Evolutionary conservation across 2,888 invertebrate species (phyloP).

Genomic region (Sympetrum striolatum): DNA sequence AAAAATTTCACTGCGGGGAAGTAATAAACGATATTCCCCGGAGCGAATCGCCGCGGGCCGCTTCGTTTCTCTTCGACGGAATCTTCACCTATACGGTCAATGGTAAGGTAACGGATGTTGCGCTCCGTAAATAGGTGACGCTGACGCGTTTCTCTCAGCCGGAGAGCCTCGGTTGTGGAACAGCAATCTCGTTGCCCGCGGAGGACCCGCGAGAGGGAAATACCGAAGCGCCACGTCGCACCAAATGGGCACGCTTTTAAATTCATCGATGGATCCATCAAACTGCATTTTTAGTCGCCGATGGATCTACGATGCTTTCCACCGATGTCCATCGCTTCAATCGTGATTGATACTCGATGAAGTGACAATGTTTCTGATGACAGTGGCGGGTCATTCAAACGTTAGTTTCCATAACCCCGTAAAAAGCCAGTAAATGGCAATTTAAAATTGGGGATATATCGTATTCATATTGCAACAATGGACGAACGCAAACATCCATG

Average conservation of each 20-base stretch:
- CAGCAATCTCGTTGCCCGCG: background rate
- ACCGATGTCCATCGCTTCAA: too few species aligned
- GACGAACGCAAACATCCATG: too few species aligned
- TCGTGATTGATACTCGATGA: too few species aligned
- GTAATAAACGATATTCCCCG: background rate
- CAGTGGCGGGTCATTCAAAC: too few species aligned
- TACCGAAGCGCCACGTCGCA: background rate
- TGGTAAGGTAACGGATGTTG: constrained; percentile 41
- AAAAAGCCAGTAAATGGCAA: too few species aligned
- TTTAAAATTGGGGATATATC: too few species aligned
- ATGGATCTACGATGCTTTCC: too few species aligned
- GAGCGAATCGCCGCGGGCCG: background rate
- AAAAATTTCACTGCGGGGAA: background rate
- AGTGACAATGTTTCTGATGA: too few species aligned
- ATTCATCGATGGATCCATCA: too few species aligned
- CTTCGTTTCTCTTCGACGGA: background rate
- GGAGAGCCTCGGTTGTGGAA: constrained; percentile 10
- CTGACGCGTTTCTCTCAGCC: constrained; percentile 31
- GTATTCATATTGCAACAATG: too few species aligned
- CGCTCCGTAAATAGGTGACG: constrained; percentile 42
- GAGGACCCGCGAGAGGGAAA: background rate
- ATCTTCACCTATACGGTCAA: constrained; percentile 30
- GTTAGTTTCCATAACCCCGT: too few species aligned
- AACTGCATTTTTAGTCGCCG: too few species aligned
- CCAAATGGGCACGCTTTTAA: background rate